These are phyloP conservation scores for Galeopsomyia nigrocyanea DNA, from an alignment of 2,888 invertebrate genomes.

Conservation along the genomic window DNA sequence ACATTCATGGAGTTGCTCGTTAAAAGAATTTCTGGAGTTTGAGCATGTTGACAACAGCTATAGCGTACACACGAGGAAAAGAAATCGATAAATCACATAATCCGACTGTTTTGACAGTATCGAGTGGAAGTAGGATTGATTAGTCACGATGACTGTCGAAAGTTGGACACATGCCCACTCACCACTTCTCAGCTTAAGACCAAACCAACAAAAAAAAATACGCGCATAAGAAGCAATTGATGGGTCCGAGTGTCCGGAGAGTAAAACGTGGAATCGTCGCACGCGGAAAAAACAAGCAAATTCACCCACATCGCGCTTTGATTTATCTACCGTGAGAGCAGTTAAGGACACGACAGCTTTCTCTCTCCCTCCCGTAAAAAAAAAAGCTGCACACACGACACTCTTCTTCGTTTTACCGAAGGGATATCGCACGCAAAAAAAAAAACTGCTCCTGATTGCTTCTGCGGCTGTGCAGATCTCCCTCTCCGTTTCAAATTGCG, in stretches of 20 bases:
- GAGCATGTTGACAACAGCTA: constrained; percentile 5
- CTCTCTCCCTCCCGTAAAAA: constrained; percentile 6
- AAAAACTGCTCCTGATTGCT: constrained; percentile 61
- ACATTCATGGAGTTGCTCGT: no score
- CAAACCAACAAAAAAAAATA: background rate
- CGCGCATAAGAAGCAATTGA: background rate
- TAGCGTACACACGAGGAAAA: background rate
- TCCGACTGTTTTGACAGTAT: no score
- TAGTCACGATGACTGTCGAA: constrained; percentile 29
- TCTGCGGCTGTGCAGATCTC: constrained; percentile 47
- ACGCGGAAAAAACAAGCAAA: background rate
- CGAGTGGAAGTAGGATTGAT: constrained; percentile 6
- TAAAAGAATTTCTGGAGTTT: no score
- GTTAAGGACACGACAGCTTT: constrained; percentile 3
- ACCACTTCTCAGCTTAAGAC: background rate
- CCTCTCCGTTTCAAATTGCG: constrained; percentile 52
- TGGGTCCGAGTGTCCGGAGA: background rate
- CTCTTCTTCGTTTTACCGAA: constrained; percentile 58
- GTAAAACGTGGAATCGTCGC: no score
- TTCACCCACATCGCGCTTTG: background rate
- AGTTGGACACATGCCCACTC: constrained; percentile 13
- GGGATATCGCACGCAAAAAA: constrained; percentile 46
- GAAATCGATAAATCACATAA: background rate
- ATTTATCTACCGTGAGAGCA: constrained; percentile 26
- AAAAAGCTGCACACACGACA: constrained; percentile 46